Percentiles rank a stretch among this genome's conserved stretches.
Conservation (phyloP, 2,888 invertebrate species). For the Enchytraeus crypticus region DNA sequence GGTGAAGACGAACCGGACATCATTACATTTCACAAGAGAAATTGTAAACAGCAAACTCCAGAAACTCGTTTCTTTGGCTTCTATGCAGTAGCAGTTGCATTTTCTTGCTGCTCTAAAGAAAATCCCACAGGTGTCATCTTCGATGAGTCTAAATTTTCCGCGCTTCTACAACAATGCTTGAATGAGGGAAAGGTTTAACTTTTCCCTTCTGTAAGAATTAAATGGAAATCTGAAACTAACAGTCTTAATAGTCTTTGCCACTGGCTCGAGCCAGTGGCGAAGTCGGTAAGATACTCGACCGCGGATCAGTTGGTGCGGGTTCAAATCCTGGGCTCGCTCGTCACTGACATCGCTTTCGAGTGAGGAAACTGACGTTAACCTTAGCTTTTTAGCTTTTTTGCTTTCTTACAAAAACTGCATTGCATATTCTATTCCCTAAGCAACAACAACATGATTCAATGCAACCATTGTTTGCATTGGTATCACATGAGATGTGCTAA, state of each 20-base stretch:
- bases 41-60: background rate
- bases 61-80: background rate
- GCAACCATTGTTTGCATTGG: background rate
- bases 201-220: too few relatives aligned
- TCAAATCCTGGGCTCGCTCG: too few relatives aligned
- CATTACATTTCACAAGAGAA: background rate
- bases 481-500: background rate
- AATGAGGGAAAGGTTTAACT: background rate
- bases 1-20: background rate
- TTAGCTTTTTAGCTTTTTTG: too few relatives aligned
- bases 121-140: background rate
- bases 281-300: too few relatives aligned
- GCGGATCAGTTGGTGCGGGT: too few relatives aligned
- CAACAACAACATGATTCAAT: background rate
- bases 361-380: too few relatives aligned
- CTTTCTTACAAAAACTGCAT: background rate
- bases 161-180: background rate
- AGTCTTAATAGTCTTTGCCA: too few relatives aligned
- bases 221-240: too few relatives aligned
- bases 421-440: background rate
- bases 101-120: background rate
- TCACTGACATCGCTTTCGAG: too few relatives aligned
- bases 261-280: too few relatives aligned
- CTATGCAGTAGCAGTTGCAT: background rate
- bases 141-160: background rate